Evolutionary conservation across 2,113 vertebrate genomes (phyloP), one percentile per base, ranked within the genome.

Genomic region (Pangasianodon gigas): DNA sequence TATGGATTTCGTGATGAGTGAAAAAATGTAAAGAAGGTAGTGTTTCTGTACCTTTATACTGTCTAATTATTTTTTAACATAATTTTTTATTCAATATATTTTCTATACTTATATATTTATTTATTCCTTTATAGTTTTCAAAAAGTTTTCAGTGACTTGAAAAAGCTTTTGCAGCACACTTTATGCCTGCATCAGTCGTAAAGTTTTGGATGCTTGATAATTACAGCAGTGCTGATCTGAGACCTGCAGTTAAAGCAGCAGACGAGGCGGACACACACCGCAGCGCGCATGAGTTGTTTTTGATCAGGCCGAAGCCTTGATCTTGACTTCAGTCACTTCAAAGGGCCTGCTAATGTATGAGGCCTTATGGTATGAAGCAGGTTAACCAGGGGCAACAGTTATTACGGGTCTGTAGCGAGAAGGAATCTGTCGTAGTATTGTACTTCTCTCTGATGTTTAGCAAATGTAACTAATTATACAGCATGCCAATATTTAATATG

Each of bases 281-380:
- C 84, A 67, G 89, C 41, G 58, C 51, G 51, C 89, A 60, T 79
- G 77, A 52, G 88, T 82, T 88, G 88, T 88, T 90, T 91, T 91
- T 90, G 89, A 91, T 91, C 89, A 91, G 91, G 75, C 82, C 37
- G 65, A 88, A 90, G 89, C 91, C 89, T 91, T 91, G 91, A 91
- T 91, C 91, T 90, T 56, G 75, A 86, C 91, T 88, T 84, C 89
- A 90, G 86, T 81, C 86, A 91, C 91, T 90, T 91, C 91, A 91
- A 91, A 91, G 91, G 41, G 51, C 52, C 84, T 60, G 62, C 89
- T 91, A 91, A 91, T 91, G 91, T 90, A 90, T 88, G 83, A 75
- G 86, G 83, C 82, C 83, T 87, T 87, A 83, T 88, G 86, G 58
- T 89, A 91, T 84, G 89, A 77, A 90, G 41, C 91, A 90, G 89